A percentile compares a stretch with the other conserved stretches of the same genome.
Conservation (phyloP, 2,888 invertebrate species). For the Caenorhabditis angaria region DNA sequence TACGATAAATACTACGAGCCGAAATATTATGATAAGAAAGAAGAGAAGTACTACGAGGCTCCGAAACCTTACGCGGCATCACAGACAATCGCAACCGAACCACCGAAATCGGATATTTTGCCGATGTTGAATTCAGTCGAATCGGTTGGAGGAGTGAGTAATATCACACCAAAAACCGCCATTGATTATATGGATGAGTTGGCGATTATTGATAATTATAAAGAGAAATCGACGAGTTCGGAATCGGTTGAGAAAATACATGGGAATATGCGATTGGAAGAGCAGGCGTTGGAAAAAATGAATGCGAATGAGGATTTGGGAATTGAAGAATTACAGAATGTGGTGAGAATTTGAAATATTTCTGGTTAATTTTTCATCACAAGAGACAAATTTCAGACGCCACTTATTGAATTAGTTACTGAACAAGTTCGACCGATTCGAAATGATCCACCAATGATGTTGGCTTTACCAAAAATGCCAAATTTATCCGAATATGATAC, state of each 20-base stretch:
- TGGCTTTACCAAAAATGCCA: too few relatives aligned
- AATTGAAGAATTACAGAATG: background rate
- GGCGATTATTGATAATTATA: constrained; percentile 16
- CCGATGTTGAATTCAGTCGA: background rate
- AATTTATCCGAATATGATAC: background rate
- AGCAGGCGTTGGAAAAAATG: background rate
- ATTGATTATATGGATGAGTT: constrained; percentile 2
- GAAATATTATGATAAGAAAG: too few relatives aligned
- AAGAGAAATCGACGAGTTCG: constrained; percentile 23
- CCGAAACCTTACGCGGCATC: background rate
- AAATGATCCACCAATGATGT: background rate
- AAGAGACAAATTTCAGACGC: constrained; percentile 24
- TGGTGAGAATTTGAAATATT: background rate
- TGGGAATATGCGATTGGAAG: constrained; percentile 21
- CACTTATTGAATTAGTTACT: background rate
- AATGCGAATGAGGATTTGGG: constrained; percentile 4
- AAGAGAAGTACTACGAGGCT: background rate
- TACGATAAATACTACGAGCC: background rate
- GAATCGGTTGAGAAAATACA: constrained; percentile 34
- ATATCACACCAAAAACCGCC: background rate
- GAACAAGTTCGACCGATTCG: background rate
- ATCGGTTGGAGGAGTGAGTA: background rate
- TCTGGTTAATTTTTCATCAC: background rate
- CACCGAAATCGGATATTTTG: background rate
- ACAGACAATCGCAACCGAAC: background rate